Evolutionary conservation across 1,140 invertebrate species (phyloP).

Genomic region (Temnothorax nylanderi): DNA sequence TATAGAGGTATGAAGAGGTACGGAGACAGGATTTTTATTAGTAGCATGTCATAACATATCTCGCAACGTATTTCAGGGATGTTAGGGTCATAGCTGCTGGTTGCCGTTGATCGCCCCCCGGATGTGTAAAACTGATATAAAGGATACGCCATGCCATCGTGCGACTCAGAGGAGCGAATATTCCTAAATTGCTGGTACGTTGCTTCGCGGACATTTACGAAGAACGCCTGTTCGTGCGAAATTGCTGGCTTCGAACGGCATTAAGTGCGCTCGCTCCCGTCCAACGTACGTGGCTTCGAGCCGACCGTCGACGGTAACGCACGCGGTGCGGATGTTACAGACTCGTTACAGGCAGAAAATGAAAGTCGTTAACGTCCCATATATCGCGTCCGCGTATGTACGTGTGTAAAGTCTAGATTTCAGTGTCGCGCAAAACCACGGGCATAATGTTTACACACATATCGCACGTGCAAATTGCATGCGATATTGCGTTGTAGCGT

Average conservation of each 20-base stretch:
- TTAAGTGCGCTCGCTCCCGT: background rate
- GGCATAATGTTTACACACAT: constrained; percentile 19
- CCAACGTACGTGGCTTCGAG: constrained; percentile 2
- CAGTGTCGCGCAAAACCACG: constrained; percentile 19
- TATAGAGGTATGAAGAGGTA: background rate
- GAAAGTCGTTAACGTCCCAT: constrained; percentile 59
- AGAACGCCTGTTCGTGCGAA: constrained; percentile 37
- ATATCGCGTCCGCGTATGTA: constrained; percentile 38
- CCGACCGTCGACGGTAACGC: constrained; percentile 7
- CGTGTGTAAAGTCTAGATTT: constrained; percentile 43
- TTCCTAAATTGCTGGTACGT: background rate
- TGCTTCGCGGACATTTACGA: background rate
- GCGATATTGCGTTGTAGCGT: background rate
- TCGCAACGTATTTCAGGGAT: background rate
- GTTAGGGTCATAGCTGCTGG: background rate
- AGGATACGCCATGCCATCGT: background rate
- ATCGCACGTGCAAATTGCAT: background rate
- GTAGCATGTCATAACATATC: background rate
- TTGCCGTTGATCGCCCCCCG: background rate
- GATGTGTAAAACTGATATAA: constrained; percentile 3
- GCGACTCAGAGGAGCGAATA: constrained; percentile 1
- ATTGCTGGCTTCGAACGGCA: constrained; percentile 16
- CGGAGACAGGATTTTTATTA: background rate
- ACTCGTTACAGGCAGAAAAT: constrained; percentile 48
- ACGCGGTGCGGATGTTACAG: constrained; percentile 5